Evolutionary conservation across 2,113 vertebrate species (phyloP).

Genomic region (Garra rufa): DNA sequence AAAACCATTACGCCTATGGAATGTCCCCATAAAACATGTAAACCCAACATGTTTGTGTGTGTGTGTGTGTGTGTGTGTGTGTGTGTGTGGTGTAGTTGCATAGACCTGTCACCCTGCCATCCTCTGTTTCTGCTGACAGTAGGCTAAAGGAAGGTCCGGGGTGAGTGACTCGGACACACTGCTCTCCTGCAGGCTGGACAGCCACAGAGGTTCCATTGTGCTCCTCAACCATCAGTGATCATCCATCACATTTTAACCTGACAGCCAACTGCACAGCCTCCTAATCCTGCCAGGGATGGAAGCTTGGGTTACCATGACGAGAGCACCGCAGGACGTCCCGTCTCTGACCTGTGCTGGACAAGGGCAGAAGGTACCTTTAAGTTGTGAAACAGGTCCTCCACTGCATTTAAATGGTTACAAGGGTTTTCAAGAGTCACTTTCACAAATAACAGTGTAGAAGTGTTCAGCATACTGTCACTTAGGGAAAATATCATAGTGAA

Average conservation of each 20-base stretch:
- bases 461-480: conserved; percentile 13
- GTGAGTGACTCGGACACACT: conserved; percentile 85
- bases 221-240: conserved; percentile 82
- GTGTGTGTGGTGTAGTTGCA: conserved; percentile 50
- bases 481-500: conserved; percentile 27
- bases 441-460: neutral
- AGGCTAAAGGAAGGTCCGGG: conserved; percentile 70
- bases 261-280: conserved; percentile 78
- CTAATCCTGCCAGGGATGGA: conserved; percentile 69
- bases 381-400: neutral
- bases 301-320: conserved; percentile 56
- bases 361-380: conserved; percentile 7
- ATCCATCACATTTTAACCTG: conserved; percentile 90
- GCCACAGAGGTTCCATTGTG: conserved; percentile 85
- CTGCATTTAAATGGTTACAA: no score
- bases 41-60: conserved; percentile 43
- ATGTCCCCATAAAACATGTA: no score
- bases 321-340: conserved; percentile 36
- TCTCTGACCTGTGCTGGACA: neutral
- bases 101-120: conserved; percentile 41
- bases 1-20: no score
- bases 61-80: conserved; percentile 38
- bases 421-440: neutral
- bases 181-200: conserved; percentile 64
- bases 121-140: conserved; percentile 73